phyloP scores from a whole-genome alignment of 2,888 invertebrate species.

The Phragmatobia fuliginosa region DNA sequence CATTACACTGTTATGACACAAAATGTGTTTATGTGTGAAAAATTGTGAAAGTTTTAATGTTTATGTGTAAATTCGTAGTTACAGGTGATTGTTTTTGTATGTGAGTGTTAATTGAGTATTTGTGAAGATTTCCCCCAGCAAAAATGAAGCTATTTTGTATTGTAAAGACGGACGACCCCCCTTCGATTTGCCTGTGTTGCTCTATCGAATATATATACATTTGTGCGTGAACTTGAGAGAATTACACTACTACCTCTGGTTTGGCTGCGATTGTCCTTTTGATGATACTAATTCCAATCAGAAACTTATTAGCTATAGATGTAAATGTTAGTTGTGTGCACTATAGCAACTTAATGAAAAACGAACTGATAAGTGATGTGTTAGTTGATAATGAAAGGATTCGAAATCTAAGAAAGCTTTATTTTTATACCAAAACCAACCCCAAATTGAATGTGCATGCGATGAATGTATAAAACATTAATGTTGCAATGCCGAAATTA shows the following conservation, averaged over 20 bases:
- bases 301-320: slow-evolving; percentile 26
- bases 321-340: slow-evolving; percentile 37
- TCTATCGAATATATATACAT: too few relatives aligned
- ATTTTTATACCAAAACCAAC: slow-evolving; percentile 20
- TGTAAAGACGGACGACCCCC: too few relatives aligned
- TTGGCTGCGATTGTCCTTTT: background rate
- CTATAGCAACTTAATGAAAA: background rate
- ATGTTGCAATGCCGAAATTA: background rate
- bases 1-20: too few relatives aligned
- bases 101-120: too few relatives aligned
- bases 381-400: background rate
- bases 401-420: background rate
- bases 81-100: too few relatives aligned
- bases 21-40: too few relatives aligned
- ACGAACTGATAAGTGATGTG: background rate
- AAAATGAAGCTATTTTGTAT: too few relatives aligned
- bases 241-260: background rate
- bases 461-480: background rate
- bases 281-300: slow-evolving; percentile 24
- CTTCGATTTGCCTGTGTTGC: too few relatives aligned
- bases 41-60: too few relatives aligned
- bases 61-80: too few relatives aligned
- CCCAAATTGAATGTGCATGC: slow-evolving; percentile 22
- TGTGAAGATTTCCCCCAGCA: too few relatives aligned
- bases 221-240: background rate